A percentile compares a stretch with the other conserved stretches of the same genome.
phyloP scores from a whole-genome alignment of 1,140 invertebrate species.

The Metaphire vulgaris region DNA sequence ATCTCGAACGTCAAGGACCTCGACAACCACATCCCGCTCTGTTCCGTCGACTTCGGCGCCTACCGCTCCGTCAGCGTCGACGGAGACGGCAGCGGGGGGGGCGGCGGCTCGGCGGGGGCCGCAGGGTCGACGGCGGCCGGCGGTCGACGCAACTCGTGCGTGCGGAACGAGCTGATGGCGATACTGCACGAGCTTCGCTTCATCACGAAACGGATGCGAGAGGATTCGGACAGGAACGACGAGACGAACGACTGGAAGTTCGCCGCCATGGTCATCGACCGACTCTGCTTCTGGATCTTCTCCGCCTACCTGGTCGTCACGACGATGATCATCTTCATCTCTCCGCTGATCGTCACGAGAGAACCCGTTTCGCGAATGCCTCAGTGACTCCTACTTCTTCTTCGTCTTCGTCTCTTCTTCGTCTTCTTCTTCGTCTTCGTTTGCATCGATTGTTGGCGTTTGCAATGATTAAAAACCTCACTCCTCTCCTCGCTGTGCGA shows the following conservation, averaged over 20 bases:
- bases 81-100: too few relatives aligned
- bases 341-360: slow-evolving; percentile 38
- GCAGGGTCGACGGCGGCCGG: slow-evolving; percentile 31
- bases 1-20: slow-evolving; percentile 92
- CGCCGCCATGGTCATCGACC: slow-evolving; percentile 98
- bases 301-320: slow-evolving; percentile 95
- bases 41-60: neutral
- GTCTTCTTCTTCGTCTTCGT: too few relatives aligned
- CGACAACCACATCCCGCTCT: slow-evolving; percentile 69
- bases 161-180: slow-evolving; percentile 65
- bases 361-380: neutral
- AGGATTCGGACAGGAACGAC: slow-evolving; percentile 51
- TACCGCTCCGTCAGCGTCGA: slow-evolving; percentile 39
- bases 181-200: slow-evolving; percentile 94
- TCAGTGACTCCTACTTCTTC: neutral
- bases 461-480: neutral
- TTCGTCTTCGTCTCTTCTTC: neutral
- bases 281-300: slow-evolving; percentile 97
- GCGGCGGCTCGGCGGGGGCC: neutral
- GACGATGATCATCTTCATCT: slow-evolving; percentile 82
- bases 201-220: slow-evolving; percentile 59
- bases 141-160: slow-evolving; percentile 24
- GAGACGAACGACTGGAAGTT: slow-evolving; percentile 86
- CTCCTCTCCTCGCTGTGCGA: too few relatives aligned
- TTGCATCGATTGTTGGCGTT: neutral